A percentile compares a stretch with the other conserved stretches of the same genome.
phyloP scores from a whole-genome alignment of 1,140 invertebrate species.

The Drosophila hydei region DNA sequence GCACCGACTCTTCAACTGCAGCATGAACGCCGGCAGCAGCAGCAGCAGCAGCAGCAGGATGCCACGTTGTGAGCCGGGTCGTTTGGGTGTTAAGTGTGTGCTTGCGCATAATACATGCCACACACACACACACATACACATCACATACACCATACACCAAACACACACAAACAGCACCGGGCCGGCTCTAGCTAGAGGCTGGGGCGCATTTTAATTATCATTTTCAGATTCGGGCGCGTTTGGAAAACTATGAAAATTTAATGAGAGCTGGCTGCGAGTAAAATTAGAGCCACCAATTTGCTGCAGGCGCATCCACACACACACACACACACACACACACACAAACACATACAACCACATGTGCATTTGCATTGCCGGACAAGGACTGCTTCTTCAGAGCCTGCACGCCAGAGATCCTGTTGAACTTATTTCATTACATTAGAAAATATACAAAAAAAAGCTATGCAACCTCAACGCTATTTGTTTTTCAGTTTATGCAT shows the following conservation, averaged over 20 bases:
- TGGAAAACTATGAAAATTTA: constrained; percentile 71
- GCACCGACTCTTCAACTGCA: neutral
- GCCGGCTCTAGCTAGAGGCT: constrained; percentile 15
- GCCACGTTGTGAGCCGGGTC: constrained; percentile 25
- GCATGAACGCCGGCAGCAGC: constrained; percentile 9
- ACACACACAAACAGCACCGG: constrained; percentile 4
- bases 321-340: constrained; percentile 12
- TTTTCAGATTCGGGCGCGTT: constrained; percentile 59
- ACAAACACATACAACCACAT: neutral
- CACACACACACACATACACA: constrained; percentile 11
- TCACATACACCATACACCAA: too few relatives aligned
- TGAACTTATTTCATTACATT: constrained; percentile 70
- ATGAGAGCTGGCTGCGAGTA: constrained; percentile 50
- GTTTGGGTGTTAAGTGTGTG: constrained; percentile 53
- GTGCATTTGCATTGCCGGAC: constrained; percentile 1
- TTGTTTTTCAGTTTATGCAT: constrained; percentile 65
- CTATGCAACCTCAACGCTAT: constrained; percentile 44
- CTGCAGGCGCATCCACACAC: constrained; percentile 36
- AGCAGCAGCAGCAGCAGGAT: constrained; percentile 20
- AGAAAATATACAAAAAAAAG: constrained; percentile 34
- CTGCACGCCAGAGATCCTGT: constrained; percentile 17
- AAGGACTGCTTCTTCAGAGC: neutral
- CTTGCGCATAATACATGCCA: constrained; percentile 48
- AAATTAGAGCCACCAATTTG: constrained; percentile 67
- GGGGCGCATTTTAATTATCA: constrained; percentile 72